Conservation (phyloP, 2,797 vertebrate genomes). For the Anas georgica region DNA sequence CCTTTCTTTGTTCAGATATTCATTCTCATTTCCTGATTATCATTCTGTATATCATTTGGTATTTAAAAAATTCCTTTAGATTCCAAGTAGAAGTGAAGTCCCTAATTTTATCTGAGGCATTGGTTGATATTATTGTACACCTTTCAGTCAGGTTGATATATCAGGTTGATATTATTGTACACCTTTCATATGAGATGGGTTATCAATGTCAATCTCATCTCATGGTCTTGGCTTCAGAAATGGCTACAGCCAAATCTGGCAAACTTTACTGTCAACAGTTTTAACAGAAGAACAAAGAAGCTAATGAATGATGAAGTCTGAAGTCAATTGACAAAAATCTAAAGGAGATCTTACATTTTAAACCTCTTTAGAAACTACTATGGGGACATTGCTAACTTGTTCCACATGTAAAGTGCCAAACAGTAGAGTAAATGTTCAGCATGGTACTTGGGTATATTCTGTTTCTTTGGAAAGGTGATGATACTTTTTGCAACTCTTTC, state of each 20-base stretch:
- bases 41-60: neutral
- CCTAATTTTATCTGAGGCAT: neutral
- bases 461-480: neutral
- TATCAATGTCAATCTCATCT: neutral
- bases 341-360: neutral
- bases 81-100: neutral
- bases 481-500: neutral
- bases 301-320: neutral
- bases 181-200: neutral
- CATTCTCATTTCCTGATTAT: neutral
- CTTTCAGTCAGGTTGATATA: neutral
- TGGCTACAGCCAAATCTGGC: neutral
- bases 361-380: neutral
- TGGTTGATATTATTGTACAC: neutral
- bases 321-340: neutral
- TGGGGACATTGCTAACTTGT: neutral
- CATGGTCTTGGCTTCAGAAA: neutral
- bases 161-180: neutral
- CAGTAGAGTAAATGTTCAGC: neutral
- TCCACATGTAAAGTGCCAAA: neutral
- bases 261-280: neutral
- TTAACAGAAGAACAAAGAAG: neutral
- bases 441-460: fast-evolving
- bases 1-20: neutral
- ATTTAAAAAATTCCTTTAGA: too few relatives aligned